Percentiles rank a stretch among this genome's conserved stretches.
Evolutionary conservation across 2,888 invertebrate species (phyloP).

Genomic region (Heliconius hortense): DNA sequence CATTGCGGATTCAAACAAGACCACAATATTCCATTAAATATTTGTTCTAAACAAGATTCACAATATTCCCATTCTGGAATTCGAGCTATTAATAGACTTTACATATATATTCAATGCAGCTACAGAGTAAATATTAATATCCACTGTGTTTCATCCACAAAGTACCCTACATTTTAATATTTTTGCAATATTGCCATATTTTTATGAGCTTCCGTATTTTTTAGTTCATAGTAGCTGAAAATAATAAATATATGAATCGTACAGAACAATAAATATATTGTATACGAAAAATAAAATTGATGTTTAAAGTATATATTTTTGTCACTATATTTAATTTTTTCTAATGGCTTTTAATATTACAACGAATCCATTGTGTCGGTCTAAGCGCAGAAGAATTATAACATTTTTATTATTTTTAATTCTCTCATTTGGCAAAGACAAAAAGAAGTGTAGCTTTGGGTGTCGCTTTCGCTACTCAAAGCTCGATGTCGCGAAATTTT

Average conservation of each 20-base stretch:
- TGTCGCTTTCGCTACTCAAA: no score
- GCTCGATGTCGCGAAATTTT: background rate
- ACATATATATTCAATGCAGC: background rate
- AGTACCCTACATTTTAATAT: background rate
- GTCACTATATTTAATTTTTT: no score
- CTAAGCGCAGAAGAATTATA: background rate
- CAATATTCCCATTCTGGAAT: background rate
- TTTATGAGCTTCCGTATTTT: background rate
- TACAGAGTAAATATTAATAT: background rate
- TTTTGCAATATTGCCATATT: background rate
- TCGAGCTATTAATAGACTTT: slow-evolving; percentile 3
- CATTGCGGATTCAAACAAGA: no score
- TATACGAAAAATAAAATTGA: background rate
- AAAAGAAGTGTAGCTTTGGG: no score
- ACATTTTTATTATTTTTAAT: background rate
- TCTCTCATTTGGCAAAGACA: no score
- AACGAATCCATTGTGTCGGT: background rate
- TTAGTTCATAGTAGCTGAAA: background rate
- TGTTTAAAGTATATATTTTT: background rate
- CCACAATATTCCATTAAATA: no score
- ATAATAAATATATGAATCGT: background rate
- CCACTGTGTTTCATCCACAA: background rate
- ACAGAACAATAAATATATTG: background rate
- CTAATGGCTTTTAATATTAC: background rate
- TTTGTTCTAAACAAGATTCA: background rate